These are phyloP conservation scores for Andricus quercusramuli DNA, from an alignment of 2,888 invertebrate genomes.

Conservation along the genomic window DNA sequence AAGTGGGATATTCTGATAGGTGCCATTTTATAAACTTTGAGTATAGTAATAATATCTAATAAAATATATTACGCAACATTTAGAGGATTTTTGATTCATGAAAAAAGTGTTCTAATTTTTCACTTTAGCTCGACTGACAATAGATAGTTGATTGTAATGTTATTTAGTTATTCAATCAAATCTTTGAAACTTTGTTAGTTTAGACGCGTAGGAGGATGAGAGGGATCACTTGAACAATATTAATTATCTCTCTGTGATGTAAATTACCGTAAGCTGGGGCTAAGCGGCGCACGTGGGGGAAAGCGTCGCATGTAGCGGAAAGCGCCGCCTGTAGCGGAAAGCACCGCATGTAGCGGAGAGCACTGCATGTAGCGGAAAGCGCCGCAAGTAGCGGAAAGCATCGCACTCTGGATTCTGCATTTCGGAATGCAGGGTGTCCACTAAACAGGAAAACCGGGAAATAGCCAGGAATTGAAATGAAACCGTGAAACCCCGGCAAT, in stretches of 20 bases:
- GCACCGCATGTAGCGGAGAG: too few relatives aligned
- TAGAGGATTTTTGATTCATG: background rate
- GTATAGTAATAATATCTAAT: constrained; percentile 23
- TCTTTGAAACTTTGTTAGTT: background rate
- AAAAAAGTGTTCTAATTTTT: constrained; percentile 6
- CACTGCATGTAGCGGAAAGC: too few relatives aligned
- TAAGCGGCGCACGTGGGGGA: too few relatives aligned
- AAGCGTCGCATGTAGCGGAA: too few relatives aligned
- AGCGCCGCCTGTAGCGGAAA: too few relatives aligned
- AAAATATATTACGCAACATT: background rate
- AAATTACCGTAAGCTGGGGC: background rate
- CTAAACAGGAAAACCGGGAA: too few relatives aligned
- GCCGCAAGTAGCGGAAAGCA: too few relatives aligned
- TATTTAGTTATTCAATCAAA: constrained; percentile 8
- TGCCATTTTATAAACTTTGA: constrained; percentile 22
- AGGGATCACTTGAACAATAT: background rate
- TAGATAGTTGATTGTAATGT: constrained; percentile 16
- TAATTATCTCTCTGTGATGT: constrained; percentile 9
- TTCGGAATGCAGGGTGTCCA: too few relatives aligned
- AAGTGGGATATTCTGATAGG: constrained; percentile 12
- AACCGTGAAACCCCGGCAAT: too few relatives aligned
- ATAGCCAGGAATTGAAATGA: too few relatives aligned
- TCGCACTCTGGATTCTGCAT: too few relatives aligned
- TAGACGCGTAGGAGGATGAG: constrained; percentile 20
- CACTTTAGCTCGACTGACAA: background rate